These are phyloP conservation scores for Atrichornis clamosus DNA, from an alignment of 2,113 vertebrate species.

Conservation along the genomic window DNA sequence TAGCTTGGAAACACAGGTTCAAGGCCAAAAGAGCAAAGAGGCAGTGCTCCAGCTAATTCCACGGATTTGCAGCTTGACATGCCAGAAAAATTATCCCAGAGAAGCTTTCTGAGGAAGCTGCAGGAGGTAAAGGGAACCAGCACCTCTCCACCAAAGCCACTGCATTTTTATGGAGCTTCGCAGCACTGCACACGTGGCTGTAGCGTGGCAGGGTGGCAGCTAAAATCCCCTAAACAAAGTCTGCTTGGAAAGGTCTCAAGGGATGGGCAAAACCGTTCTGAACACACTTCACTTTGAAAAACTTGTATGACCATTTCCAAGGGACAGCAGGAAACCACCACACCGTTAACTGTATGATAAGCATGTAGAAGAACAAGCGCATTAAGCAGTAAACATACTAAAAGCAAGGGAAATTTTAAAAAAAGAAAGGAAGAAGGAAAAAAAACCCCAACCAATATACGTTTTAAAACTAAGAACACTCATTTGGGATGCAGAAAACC, in stretches of 20 bases:
- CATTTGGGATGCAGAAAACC: not conserved
- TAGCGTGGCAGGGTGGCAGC: not conserved
- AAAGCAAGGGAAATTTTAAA: not conserved
- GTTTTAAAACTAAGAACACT: not conserved
- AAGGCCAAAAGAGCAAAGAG: not conserved
- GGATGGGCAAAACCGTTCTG: not conserved
- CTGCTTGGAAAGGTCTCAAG: not conserved
- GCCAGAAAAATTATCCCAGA: not conserved
- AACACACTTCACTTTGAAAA: not conserved
- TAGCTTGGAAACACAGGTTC: not conserved
- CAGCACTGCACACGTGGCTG: not conserved
- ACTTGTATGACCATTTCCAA: not conserved
- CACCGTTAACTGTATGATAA: not conserved
- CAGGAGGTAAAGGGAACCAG: not conserved
- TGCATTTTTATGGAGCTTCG: not conserved
- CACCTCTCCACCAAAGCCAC: not conserved
- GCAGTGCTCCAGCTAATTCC: not conserved
- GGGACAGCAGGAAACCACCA: not conserved
- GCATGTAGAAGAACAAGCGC: not conserved
- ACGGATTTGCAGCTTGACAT: not conserved
- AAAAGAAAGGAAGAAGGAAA: no score
- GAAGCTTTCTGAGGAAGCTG: not conserved
- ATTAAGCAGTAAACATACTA: not conserved
- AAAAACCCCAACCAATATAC: not conserved
- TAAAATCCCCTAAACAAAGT: not conserved